These are phyloP conservation scores for Cheirogaleus major DNA, from an alignment of 2,797 vertebrate species.

Conservation along the genomic window DNA sequence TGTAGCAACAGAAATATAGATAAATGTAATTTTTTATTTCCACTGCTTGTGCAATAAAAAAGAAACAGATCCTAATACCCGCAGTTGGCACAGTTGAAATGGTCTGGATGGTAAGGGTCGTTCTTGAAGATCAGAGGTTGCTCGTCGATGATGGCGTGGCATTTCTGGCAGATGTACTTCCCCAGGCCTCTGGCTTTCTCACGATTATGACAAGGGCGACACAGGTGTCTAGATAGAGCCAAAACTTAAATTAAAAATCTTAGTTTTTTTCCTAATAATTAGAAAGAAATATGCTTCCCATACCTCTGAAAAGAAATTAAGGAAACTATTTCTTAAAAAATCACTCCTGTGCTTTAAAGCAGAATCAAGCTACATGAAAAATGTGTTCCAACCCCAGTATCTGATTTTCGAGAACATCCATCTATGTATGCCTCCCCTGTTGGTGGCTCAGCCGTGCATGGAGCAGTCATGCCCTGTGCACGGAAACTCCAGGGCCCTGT, in stretches of 20 bases:
- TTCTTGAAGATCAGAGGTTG: constrained; percentile 98
- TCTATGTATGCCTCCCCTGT: neutral
- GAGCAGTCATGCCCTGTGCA: neutral
- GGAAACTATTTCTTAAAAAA: neutral
- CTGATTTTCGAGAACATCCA: neutral
- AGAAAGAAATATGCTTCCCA: neutral
- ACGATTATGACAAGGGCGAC: constrained; percentile 96
- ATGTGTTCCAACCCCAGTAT: neutral
- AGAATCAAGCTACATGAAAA: neutral
- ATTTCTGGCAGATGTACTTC: constrained; percentile 97
- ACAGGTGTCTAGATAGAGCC: constrained; percentile 91
- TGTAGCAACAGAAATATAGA: neutral
- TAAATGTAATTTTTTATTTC: neutral
- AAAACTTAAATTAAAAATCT: neutral
- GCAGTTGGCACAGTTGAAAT: constrained; percentile 98
- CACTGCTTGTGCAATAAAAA: neutral
- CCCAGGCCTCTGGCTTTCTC: constrained; percentile 97
- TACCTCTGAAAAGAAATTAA: neutral
- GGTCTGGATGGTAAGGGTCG: constrained; percentile 98
- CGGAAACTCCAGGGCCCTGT: neutral
- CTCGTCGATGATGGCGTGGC: constrained; percentile 98
- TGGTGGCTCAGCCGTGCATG: neutral
- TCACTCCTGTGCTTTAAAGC: neutral
- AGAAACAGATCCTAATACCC: constrained; percentile 85
- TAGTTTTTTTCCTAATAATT: neutral